Percentiles rank a stretch among this genome's conserved stretches.
These are phyloP conservation scores for Nomada hirtipes DNA, from an alignment of 2,888 invertebrate species.

Conservation along the genomic window DNA sequence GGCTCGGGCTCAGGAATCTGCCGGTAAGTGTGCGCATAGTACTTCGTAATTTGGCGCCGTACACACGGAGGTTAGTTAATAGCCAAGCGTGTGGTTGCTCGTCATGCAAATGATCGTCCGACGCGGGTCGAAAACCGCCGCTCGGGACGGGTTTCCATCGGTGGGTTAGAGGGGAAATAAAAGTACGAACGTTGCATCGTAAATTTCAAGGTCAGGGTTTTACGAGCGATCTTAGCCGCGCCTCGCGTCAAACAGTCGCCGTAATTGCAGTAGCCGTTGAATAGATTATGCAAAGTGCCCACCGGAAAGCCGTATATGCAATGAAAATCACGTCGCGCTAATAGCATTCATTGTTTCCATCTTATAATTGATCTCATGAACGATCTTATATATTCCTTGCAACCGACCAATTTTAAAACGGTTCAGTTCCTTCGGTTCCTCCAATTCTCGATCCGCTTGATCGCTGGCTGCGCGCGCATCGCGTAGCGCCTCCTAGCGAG, in stretches of 20 bases:
- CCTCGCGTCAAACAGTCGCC: slow-evolving; percentile 29
- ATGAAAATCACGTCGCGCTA: slow-evolving; percentile 14
- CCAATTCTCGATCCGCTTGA: not conserved
- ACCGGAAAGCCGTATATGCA: slow-evolving; percentile 27
- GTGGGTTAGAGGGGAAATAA: slow-evolving; percentile 17
- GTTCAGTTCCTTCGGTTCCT: not conserved
- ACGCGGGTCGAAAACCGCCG: slow-evolving; percentile 18
- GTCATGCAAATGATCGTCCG: slow-evolving; percentile 35
- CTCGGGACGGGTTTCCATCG: slow-evolving; percentile 28
- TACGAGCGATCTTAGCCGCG: slow-evolving; percentile 51
- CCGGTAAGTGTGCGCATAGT: slow-evolving; percentile 79
- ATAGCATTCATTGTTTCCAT: not conserved
- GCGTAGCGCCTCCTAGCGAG: slow-evolving; percentile 30
- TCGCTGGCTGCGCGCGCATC: not conserved
- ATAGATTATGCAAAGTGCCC: slow-evolving; percentile 57
- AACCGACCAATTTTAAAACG: not conserved
- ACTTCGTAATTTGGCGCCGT: slow-evolving; percentile 46
- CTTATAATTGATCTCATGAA: too few species aligned
- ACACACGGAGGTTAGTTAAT: slow-evolving; percentile 16
- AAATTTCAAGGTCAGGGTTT: slow-evolving; percentile 59
- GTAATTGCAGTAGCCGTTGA: slow-evolving; percentile 46
- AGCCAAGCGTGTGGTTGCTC: slow-evolving; percentile 21
- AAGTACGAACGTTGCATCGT: slow-evolving; percentile 43
- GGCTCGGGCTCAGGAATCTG: slow-evolving; percentile 85
- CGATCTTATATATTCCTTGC: not conserved